A percentile compares a stretch with the other conserved stretches of the same genome.
phyloP scores from a whole-genome alignment of 2,113 vertebrate species.

The Ivindomyrus marchei region DNA sequence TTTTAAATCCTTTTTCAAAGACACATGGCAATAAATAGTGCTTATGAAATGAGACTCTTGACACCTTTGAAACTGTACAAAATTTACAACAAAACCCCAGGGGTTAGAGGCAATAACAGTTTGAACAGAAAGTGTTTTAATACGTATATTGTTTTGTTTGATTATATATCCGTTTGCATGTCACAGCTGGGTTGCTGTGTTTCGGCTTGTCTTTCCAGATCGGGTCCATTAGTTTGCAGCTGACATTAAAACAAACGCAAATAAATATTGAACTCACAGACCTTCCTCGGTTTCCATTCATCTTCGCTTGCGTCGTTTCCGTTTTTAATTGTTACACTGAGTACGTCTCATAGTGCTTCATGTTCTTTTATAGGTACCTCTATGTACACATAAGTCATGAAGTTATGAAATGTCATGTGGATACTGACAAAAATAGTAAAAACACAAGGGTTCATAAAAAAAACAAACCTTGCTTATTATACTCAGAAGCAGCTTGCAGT shows the following conservation, averaged over 20 bases:
- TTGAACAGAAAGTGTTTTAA: conserved; percentile 39
- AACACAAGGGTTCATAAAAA: background rate
- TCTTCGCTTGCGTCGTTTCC: background rate
- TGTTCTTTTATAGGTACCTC: background rate
- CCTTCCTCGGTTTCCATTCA: background rate
- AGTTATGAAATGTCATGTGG: background rate
- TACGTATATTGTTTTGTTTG: conserved; percentile 23
- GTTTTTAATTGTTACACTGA: background rate
- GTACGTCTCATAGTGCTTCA: background rate
- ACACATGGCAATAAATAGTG: conserved; percentile 85
- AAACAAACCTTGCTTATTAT: conserved; percentile 6
- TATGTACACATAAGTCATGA: conserved; percentile 11
- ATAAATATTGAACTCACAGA: background rate
- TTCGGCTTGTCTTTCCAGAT: background rate
- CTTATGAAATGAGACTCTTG: conserved; percentile 72
- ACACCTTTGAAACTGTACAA: conserved; percentile 87
- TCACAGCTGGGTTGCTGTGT: conserved; percentile 3
- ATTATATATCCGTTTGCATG: conserved; percentile 13
- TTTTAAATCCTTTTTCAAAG: conserved; percentile 67
- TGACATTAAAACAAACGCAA: conserved; percentile 7
- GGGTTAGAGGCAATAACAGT: conserved; percentile 54
- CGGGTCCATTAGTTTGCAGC: background rate
- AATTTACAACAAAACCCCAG: conserved; percentile 77
- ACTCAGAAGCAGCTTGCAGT: background rate
- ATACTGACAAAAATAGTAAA: conserved; percentile 5